Evolutionary conservation across 2,797 vertebrate genomes (phyloP), one percentile per base, ranked within the genome.

Genomic region (Harpagifer antarcticus): DNA sequence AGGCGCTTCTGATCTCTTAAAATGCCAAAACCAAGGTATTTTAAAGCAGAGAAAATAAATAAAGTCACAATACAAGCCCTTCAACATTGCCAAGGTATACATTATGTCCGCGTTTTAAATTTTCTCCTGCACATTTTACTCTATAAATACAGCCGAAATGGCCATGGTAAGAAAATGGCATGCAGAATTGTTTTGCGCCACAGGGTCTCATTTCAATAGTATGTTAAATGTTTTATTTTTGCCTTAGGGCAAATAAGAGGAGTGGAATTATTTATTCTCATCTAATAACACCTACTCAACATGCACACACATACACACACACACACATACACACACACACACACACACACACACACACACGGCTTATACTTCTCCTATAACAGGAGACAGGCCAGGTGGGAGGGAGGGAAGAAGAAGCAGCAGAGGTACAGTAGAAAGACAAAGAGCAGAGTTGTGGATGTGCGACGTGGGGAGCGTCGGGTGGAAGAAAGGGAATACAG

Each of bases 231-330:
- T 86, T 89, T 92, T 80, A 76, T 6, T 72, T 81, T 79, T 47
- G 81, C 89, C 79, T 69, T n/a, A 44, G 82, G 89, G 89, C 58
- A 83, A 81, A 62, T 71, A 45, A 75, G 72, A 88, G 58, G 33
- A 77, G 57, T 53, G 42, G 54, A 37, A 86, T 87, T 84, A 86
- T 82, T 31, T 72, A 87, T 91, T 87, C 82, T 79, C 31, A 56
- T 84, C 68, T 92, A 89, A 88, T 91, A 93, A 92, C 88, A 74
- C 88, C 74, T 84, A 89, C 88, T 81, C 83, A 77, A 42, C 31
- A 52, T 65, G 27, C 58, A 64, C 63, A 82, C 64, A 59, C 23
- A 60, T 0, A 44, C 54, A 72, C 40, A 53, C 48, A 73, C 53
- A 69, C 16, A 45, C 33, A 37, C 33, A 37, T 33, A 42, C 31